These are phyloP conservation scores for Sebastes schlegelii DNA, from an alignment of 2,113 vertebrate species.

Conservation along the genomic window DNA sequence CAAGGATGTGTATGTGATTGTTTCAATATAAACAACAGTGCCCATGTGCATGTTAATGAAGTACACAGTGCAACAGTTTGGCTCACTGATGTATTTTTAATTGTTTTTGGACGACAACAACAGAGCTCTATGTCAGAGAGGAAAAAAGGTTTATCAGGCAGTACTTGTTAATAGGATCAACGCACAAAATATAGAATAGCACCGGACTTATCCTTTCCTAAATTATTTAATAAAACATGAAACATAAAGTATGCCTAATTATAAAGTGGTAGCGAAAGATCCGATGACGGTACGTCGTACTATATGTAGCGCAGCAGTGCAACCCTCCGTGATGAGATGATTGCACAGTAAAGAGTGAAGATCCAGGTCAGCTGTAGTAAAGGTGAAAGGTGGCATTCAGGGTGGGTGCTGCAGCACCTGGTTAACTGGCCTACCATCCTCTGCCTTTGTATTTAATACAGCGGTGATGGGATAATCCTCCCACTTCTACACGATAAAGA, in stretches of 20 bases:
- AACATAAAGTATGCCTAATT: background rate
- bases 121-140: background rate
- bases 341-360: slow-evolving; percentile 6
- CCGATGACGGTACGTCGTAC: background rate
- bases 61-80: background rate
- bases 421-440: slow-evolving; percentile 54
- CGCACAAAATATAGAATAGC: background rate
- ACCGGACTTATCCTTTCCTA: background rate
- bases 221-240: background rate
- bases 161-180: background rate
- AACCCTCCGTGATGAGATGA: background rate
- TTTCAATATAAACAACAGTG: background rate
- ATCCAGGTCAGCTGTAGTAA: slow-evolving; percentile 37
- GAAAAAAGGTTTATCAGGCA: no score
- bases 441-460: slow-evolving; percentile 76
- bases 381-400: slow-evolving; percentile 58
- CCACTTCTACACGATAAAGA: slow-evolving; percentile 76
- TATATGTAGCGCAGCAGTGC: background rate
- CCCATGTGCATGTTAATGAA: background rate
- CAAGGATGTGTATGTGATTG: background rate
- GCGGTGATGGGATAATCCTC: slow-evolving; percentile 76
- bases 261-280: background rate
- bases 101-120: background rate
- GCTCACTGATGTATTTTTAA: background rate
- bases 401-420: slow-evolving; percentile 56